A percentile compares a stretch with the other conserved stretches of the same genome.
phyloP scores from a whole-genome alignment of 2,888 invertebrate genomes.

The Taphrorychus bicolor region DNA sequence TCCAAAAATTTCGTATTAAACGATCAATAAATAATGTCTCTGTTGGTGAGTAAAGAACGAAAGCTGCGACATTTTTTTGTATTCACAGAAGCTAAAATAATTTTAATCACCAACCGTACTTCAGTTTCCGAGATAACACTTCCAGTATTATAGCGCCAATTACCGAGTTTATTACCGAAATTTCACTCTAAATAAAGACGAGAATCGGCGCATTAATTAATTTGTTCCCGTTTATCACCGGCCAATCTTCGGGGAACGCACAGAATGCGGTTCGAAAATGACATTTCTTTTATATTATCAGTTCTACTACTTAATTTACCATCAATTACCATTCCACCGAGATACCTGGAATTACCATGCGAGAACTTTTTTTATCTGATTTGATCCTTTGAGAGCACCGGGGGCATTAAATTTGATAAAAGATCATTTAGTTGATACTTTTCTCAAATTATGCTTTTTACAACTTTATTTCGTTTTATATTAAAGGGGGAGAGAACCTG shows the following conservation, averaged over 20 bases:
- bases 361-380: constrained; percentile 34
- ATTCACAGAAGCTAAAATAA: background rate
- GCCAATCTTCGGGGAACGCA: constrained; percentile 25
- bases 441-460: constrained; percentile 10
- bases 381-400: constrained; percentile 15
- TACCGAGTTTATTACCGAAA: constrained; percentile 17
- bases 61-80: too few species aligned
- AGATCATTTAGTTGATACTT: constrained; percentile 13
- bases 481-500: too few species aligned
- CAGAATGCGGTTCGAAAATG: constrained; percentile 36
- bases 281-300: constrained; percentile 31
- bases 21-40: too few species aligned
- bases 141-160: constrained; percentile 15
- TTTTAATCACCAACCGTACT: background rate
- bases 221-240: constrained; percentile 31
- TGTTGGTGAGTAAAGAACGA: too few species aligned
- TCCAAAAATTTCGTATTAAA: too few species aligned
- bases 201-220: constrained; percentile 25
- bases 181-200: constrained; percentile 16
- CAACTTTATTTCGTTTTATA: too few species aligned
- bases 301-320: constrained; percentile 39
- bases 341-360: constrained; percentile 32
- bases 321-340: constrained; percentile 34
- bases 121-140: background rate
- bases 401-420: constrained; percentile 23